Evolutionary conservation across 2,888 invertebrate species (phyloP).

Genomic region (Tubiluchus corallicola): DNA sequence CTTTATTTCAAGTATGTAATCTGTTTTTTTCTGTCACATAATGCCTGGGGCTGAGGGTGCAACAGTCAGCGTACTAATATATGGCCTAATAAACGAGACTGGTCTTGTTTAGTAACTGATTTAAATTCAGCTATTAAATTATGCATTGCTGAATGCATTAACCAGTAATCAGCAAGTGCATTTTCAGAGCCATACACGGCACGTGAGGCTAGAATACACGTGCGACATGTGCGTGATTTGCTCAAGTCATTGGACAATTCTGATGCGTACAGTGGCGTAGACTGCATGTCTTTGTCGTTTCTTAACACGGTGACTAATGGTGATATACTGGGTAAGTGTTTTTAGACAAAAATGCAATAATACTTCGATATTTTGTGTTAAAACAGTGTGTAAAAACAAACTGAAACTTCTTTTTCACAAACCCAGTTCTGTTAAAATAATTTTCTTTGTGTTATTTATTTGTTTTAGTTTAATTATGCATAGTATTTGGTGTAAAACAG

Average conservation of each 20-base stretch:
- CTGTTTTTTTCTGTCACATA: too few relatives aligned
- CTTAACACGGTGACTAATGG: conserved; percentile 83
- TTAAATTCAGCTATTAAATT: too few relatives aligned
- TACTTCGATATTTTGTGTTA: background rate
- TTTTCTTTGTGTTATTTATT: conserved; percentile 6
- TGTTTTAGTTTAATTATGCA: background rate
- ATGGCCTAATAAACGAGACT: too few relatives aligned
- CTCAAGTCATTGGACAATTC: conserved; percentile 83
- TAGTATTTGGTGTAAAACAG: too few relatives aligned
- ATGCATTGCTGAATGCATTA: too few relatives aligned
- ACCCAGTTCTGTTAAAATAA: conserved; percentile 5
- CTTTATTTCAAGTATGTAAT: too few relatives aligned
- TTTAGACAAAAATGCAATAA: conserved; percentile 6
- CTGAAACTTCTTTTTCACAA: too few relatives aligned
- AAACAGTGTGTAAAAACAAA: too few relatives aligned
- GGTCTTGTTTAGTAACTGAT: too few relatives aligned
- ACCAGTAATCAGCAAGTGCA: too few relatives aligned
- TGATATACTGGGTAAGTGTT: conserved; percentile 45
- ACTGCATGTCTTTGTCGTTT: conserved; percentile 86
- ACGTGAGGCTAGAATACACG: conserved; percentile 92
- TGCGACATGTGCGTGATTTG: conserved; percentile 87
- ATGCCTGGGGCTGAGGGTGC: too few relatives aligned
- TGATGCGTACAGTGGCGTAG: conserved; percentile 86
- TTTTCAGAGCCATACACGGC: conserved; percentile 96
- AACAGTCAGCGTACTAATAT: too few relatives aligned